These are phyloP conservation scores for Colistium nudipinnis DNA, from an alignment of 2,113 vertebrate genomes.

Conservation along the genomic window DNA sequence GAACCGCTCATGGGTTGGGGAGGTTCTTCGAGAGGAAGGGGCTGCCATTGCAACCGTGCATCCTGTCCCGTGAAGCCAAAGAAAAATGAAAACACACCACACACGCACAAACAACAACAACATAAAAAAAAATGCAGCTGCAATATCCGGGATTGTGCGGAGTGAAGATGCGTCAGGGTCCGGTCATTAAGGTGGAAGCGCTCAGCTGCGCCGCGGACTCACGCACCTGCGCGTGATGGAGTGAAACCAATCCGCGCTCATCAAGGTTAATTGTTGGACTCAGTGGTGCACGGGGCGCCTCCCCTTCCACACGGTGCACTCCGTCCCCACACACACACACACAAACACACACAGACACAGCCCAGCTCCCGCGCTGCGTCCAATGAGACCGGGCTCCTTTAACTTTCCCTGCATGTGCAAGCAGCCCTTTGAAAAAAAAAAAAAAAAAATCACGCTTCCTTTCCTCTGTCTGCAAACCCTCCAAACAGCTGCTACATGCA, in stretches of 20 bases:
- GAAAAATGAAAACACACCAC: background rate
- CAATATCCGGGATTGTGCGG: conserved; percentile 32
- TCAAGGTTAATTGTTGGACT: conserved; percentile 77
- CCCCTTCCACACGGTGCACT: conserved; percentile 49
- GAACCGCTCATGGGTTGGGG: conserved; percentile 41
- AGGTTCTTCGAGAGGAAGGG: conserved; percentile 4
- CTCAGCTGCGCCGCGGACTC: conserved; percentile 53
- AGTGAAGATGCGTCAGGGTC: conserved; percentile 63
- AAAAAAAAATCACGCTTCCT: background rate
- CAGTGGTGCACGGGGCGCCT: conserved; percentile 55
- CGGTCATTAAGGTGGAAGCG: conserved; percentile 27
- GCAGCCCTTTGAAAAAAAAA: conserved; percentile 8
- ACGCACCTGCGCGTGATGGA: conserved; percentile 70
- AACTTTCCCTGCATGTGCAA: conserved; percentile 59
- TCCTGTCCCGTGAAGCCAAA: conserved; percentile 44
- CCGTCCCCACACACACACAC: background rate
- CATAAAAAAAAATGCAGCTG: conserved; percentile 13
- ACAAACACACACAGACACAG: background rate
- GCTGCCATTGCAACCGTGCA: conserved; percentile 51
- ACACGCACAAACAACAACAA: too few relatives aligned
- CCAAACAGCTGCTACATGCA: too few relatives aligned
- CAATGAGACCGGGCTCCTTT: conserved; percentile 39
- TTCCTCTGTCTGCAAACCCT: too few relatives aligned
- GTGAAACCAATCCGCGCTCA: conserved; percentile 69
- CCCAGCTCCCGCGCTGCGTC: conserved; percentile 12